phyloP scores from a whole-genome alignment of 2,888 invertebrate genomes.

The Brenthis ino region DNA sequence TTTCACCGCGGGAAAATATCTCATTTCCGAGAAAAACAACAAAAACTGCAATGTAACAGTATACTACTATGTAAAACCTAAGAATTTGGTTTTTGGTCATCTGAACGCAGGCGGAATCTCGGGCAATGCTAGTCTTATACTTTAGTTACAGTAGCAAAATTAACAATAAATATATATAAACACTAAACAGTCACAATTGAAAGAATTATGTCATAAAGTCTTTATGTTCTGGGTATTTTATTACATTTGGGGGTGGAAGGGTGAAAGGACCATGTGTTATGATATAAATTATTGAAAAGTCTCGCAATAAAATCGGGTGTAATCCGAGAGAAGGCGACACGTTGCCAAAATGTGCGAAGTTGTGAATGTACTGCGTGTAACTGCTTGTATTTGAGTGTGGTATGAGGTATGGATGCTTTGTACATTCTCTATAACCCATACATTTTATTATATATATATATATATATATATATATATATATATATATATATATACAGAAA shows the following conservation, averaged over 20 bases:
- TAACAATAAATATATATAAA: not conserved
- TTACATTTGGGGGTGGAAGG: constrained; percentile 36
- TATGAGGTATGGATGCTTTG: constrained; percentile 9
- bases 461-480: too few relatives aligned
- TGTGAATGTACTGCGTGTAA: constrained; percentile 67
- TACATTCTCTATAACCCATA: not conserved
- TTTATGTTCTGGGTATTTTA: constrained; percentile 35
- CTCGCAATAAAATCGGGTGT: constrained; percentile 63
- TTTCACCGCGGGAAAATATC: too few relatives aligned
- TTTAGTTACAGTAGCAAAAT: too few relatives aligned
- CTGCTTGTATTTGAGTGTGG: constrained; percentile 41
- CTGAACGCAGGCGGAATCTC: too few relatives aligned
- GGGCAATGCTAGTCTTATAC: too few relatives aligned
- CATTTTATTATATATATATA: not conserved
- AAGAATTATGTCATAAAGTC: constrained; percentile 32
- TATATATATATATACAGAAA: too few relatives aligned
- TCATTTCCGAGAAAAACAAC: too few relatives aligned
- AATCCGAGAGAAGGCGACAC: constrained; percentile 57
- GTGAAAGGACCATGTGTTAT: constrained; percentile 53
- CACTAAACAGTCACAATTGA: constrained; percentile 21
- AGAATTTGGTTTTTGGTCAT: too few relatives aligned
- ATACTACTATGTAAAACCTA: too few relatives aligned
- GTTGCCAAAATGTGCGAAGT: constrained; percentile 67
- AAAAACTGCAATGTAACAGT: too few relatives aligned
- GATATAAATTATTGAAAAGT: constrained; percentile 76